Evolutionary conservation across 2,888 invertebrate species (phyloP), one percentile per base, ranked within the genome.

Genomic region (Cryptocephalus moraei): DNA sequence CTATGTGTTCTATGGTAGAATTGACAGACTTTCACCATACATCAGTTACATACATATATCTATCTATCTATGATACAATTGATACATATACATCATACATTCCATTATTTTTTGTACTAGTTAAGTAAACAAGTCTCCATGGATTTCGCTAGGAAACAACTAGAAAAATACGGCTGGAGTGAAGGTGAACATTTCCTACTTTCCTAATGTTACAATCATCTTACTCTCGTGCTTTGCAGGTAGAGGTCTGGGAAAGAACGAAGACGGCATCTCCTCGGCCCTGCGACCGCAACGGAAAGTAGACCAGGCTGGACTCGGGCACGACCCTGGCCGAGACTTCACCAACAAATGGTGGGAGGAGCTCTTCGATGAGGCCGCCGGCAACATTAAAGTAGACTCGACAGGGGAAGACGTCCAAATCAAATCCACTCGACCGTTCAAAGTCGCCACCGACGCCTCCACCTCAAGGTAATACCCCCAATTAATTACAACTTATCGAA

Each of bases 331-430:
- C 0, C 78, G 82, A 8, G 82, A 86, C 59, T 88, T 84, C 61
- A 85, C 83, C 1, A 82, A 85, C 55, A 84, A 88, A 57, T 92
- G 91, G 91, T 91, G 90, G 90, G 84, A 84, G 52, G 76, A 80
- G 9, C 73, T 84, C 8, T 91, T 82, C 61, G 81, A 91, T 61
- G 81, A 81, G 59, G 86, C 88, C 2, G 77, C 84, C 1, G 75
- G 74, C 6, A 86, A 84, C 66, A 75, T 88, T 8, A 72, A 80
- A 62, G 78, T 83, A 47, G 47, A 57, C 58, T 59, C 44, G 11
- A 60, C 9, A 39, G 45, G 52, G 13, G 52, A 63, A 22, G 54
- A 49, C 39, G 58, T 65, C 1, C 57, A 60, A 52, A 52, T 66
- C 44, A 54, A 57, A 47, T 52, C 58, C 22, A 50, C 58, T 41